Conservation (phyloP, 2,797 vertebrate species). For the Helarctos malayanus region DNA sequence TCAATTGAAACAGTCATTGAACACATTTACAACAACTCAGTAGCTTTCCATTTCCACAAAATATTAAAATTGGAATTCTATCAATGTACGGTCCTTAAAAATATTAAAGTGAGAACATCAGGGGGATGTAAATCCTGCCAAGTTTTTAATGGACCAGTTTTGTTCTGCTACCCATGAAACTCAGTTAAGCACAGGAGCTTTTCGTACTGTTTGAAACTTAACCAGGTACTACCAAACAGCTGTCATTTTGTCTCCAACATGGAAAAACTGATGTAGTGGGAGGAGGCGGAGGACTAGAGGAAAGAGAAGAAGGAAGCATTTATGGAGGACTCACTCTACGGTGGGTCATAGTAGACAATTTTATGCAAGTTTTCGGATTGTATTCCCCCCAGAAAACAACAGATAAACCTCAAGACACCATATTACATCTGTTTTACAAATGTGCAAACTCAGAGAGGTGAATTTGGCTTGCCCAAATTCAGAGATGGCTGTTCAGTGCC, state of each 20-base stretch:
- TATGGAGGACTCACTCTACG: not conserved
- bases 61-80: constrained; percentile 29
- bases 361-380: not conserved
- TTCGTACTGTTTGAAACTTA: not conserved
- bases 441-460: not conserved
- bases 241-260: not conserved
- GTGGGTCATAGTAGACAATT: not conserved
- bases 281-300: not conserved
- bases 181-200: not conserved
- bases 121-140: not conserved
- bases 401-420: not conserved
- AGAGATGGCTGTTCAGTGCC: not conserved
- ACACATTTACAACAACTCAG: not conserved
- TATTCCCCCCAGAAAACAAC: not conserved
- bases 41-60: not conserved
- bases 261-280: not conserved
- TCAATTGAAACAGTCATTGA: not conserved
- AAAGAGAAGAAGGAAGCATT: not conserved
- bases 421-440: not conserved
- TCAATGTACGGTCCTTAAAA: not conserved
- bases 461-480: not conserved
- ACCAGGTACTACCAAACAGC: not conserved
- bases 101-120: not conserved
- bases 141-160: not conserved
- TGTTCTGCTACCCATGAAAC: not conserved